Conservation (phyloP, 2,113 vertebrate species). For the Delphinus delphis region DNA sequence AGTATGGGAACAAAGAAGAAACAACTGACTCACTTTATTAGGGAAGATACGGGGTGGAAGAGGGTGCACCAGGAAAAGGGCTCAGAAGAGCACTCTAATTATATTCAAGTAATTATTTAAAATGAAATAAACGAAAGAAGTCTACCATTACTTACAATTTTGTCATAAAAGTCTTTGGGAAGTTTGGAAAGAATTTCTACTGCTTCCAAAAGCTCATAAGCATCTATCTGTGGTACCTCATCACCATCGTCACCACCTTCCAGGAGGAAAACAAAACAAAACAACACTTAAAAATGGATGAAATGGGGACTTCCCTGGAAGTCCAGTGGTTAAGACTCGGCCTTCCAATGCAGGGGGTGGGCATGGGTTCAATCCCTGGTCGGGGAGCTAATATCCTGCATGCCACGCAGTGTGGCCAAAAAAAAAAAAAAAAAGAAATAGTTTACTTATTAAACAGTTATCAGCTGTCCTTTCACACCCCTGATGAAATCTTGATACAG, state of each 20-base stretch:
- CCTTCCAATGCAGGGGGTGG: too few species aligned
- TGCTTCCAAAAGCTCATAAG: conserved; percentile 96
- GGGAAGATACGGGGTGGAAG: not conserved
- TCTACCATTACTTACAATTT: conserved; percentile 90
- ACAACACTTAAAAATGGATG: not conserved
- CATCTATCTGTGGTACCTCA: conserved; percentile 88
- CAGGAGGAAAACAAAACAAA: conserved; percentile 36
- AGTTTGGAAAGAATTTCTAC: conserved; percentile 97
- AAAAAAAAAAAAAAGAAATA: not conserved
- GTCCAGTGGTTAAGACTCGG: too few species aligned
- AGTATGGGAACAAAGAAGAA: conserved; percentile 8
- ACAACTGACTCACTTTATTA: not conserved
- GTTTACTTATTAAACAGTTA: not conserved
- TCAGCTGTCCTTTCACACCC: not conserved
- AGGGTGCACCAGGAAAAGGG: not conserved
- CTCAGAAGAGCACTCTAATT: not conserved
- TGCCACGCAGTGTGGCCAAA: too few species aligned
- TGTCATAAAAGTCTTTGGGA: conserved; percentile 99
- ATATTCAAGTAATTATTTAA: conserved; percentile 16
- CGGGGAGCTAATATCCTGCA: too few species aligned
- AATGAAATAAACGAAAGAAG: conserved; percentile 35
- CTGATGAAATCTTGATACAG: not conserved
- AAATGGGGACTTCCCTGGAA: not conserved
- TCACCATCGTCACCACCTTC: conserved; percentile 89
- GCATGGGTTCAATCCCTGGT: too few species aligned